Base-by-base conservation (phyloP, 2,888 invertebrate species). In the Xestia ashworthii region DNA sequence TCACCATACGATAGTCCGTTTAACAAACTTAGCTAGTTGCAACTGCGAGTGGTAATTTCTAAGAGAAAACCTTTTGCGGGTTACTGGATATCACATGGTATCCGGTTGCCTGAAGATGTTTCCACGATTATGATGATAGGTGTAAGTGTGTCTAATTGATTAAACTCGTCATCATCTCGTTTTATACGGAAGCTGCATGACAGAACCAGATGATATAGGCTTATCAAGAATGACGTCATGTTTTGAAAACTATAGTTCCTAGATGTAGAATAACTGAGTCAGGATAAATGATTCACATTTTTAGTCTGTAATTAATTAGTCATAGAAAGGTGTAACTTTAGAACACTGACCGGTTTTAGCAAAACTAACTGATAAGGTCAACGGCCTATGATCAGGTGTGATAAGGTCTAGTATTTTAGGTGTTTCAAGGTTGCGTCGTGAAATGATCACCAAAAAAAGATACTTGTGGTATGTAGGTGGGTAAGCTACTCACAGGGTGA, bases 191-290 rank as follows among this genome's bases (percentile, higher is more conserved):
- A 68, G 16, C 14, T 58, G 44, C 4, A 16, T 65, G 48, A 74
- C 58, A 38, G 60, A 60, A n/a, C 44, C 53, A 22, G 41, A 44
- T 8, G 69, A 14, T n/a, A 81, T 66, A 74, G 38, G 2, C 3
- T 9, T 55, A 71, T 55, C 25, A 32, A 11, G 22, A 77, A 71
- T 78, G 71, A 78, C 62, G 83, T 83, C 67, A 83, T 66, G 22
- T 25, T 71, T 50, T 62, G 65, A n/a, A 69, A 82, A 82, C 67
- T 60, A 67, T 60, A 48, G 66, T 64, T 71, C 48, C 60, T 71
- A 71, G 62, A 38, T 67, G 12, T 16, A 44, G 62, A 82, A 66
- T 4, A 19, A 46, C 9, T 67, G 53, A 78, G 41, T 83, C 53
- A 70, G 75, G 16, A 67, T 77, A 38, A n/a, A 62, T 67, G 44